Conservation (phyloP, 2,888 invertebrate species). For the Pherbina coryleti region DNA sequence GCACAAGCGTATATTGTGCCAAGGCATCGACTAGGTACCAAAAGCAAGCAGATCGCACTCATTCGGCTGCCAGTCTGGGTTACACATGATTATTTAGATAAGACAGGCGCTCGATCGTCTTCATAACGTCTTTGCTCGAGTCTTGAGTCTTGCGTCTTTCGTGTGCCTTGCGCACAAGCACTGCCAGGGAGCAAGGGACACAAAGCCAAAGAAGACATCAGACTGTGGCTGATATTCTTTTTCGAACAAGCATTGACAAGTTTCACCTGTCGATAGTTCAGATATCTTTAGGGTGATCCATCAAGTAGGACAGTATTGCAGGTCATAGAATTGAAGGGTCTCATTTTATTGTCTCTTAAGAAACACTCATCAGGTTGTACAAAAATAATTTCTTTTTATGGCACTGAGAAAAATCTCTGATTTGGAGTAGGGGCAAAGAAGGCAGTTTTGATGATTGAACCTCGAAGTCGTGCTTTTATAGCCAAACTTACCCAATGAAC, state of each 20-base stretch:
- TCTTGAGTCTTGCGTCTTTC: not conserved
- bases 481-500: too few relatives aligned
- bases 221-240: not conserved
- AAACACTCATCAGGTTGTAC: too few relatives aligned
- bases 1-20: not conserved
- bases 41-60: not conserved
- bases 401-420: too few relatives aligned
- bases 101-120: not conserved
- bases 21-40: not conserved
- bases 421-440: too few relatives aligned
- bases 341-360: too few relatives aligned
- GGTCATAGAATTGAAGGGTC: too few relatives aligned
- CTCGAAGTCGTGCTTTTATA: too few relatives aligned
- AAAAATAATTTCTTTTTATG: too few relatives aligned
- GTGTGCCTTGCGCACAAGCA: constrained; percentile 1
- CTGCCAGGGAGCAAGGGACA: not conserved
- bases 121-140: not conserved
- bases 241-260: constrained; percentile 19
- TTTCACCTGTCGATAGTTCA: constrained; percentile 33
- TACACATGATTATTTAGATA: constrained; percentile 20
- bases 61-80: not conserved
- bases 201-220: not conserved
- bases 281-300: not conserved
- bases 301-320: not conserved
- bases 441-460: too few relatives aligned